A percentile compares a stretch with the other conserved stretches of the same genome.
Conservation (phyloP, 1,140 invertebrate genomes). For the Drosophila nebulosa region DNA sequence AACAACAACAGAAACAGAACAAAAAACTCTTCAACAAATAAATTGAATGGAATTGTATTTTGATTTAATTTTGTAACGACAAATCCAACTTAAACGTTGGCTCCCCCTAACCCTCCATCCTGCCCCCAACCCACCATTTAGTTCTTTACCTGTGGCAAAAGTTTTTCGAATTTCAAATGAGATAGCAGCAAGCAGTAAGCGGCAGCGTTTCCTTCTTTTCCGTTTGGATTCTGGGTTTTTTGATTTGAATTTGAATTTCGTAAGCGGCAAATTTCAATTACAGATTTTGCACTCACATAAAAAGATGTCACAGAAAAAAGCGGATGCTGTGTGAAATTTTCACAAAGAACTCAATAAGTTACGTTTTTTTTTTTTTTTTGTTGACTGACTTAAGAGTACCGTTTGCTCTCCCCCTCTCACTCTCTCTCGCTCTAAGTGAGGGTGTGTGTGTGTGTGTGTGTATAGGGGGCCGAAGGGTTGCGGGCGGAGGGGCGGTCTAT, state of each 20-base stretch:
- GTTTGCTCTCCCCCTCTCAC: background rate
- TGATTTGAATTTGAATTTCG: slow-evolving; percentile 24
- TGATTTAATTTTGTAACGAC: slow-evolving; percentile 62
- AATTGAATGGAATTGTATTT: slow-evolving; percentile 67
- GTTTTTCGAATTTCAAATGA: slow-evolving; percentile 60
- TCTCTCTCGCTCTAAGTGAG: background rate
- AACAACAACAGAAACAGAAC: slow-evolving; percentile 4
- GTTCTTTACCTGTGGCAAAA: slow-evolving; percentile 53
- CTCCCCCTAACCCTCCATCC: slow-evolving; percentile 14
- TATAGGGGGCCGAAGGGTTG: too few relatives aligned
- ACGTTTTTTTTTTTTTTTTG: too few relatives aligned
- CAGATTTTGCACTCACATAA: slow-evolving; percentile 67
- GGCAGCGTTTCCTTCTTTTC: slow-evolving; percentile 14
- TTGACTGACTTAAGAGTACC: background rate
- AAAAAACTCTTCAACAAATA: slow-evolving; percentile 60
- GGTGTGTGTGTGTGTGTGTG: background rate
- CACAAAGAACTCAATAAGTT: slow-evolving; percentile 5
- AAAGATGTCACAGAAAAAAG: slow-evolving; percentile 1
- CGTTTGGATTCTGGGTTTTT: background rate
- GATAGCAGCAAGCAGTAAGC: too few relatives aligned
- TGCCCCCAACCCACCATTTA: slow-evolving; percentile 2
- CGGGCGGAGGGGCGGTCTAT: too few relatives aligned
- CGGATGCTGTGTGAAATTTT: slow-evolving; percentile 6
- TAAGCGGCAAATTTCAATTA: slow-evolving; percentile 64
- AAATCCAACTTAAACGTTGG: slow-evolving; percentile 18